These are phyloP conservation scores for Halcyon senegalensis DNA, from an alignment of 2,113 vertebrate species.

Conservation along the genomic window DNA sequence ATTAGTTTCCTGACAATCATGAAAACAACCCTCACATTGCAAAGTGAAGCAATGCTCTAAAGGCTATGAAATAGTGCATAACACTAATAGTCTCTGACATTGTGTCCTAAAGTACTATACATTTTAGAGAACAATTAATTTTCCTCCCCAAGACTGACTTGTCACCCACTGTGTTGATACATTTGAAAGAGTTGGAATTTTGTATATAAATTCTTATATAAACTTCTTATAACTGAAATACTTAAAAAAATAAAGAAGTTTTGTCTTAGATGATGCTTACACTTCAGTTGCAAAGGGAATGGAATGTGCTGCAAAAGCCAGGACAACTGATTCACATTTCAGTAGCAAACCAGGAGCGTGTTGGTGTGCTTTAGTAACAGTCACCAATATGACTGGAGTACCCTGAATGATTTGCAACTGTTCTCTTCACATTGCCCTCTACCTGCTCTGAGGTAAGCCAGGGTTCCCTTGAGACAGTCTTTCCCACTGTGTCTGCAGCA, in stretches of 20 bases:
- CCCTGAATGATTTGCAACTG: background rate
- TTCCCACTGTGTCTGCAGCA: background rate
- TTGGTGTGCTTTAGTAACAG: background rate
- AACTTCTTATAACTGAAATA: background rate
- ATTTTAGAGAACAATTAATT: background rate
- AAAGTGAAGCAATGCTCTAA: background rate
- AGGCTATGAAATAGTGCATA: background rate
- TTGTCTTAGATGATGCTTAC: background rate
- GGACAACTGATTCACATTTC: background rate
- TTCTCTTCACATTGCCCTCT: background rate
- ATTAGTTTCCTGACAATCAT: background rate
- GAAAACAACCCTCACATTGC: rapidly evolving
- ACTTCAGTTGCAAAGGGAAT: background rate
- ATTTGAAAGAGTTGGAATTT: background rate
- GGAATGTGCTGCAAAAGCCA: background rate
- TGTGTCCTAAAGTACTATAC: background rate
- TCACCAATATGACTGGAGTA: background rate
- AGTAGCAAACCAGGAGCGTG: background rate
- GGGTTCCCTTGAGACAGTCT: background rate
- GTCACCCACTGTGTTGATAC: background rate
- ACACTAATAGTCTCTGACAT: background rate
- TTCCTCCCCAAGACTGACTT: background rate
- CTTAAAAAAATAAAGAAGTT: background rate
- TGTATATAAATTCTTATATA: background rate
- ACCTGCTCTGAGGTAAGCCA: background rate